phyloP scores from a whole-genome alignment of 2,888 invertebrate species.

The Azorinus chamasolen region DNA sequence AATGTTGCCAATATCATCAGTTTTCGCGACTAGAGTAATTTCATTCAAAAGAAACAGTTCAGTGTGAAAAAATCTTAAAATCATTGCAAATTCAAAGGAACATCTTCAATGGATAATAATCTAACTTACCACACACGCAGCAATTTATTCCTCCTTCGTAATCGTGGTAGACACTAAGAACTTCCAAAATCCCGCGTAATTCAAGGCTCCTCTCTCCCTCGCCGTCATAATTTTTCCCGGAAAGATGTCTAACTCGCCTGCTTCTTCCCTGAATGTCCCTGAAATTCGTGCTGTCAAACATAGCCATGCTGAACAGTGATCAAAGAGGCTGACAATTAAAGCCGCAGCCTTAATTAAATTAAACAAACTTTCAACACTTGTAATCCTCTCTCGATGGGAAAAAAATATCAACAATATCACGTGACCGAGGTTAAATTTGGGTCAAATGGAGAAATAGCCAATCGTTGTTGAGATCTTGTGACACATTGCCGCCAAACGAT shows the following conservation, averaged over 20 bases:
- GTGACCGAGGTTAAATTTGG: conserved; percentile 49
- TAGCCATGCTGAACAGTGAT: conserved; percentile 44
- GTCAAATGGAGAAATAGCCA: conserved; percentile 33
- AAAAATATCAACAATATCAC: conserved; percentile 70
- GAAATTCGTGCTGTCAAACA: conserved; percentile 54
- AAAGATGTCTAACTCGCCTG: conserved; percentile 63
- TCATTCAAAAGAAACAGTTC: no score
- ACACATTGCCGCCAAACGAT: conserved; percentile 52
- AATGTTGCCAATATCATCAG: no score
- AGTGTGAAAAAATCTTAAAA: no score
- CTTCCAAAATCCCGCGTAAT: conserved; percentile 73
- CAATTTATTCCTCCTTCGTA: conserved; percentile 83
- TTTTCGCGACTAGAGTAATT: no score
- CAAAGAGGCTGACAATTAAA: no score
- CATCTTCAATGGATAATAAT: no score
- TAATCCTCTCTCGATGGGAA: conserved; percentile 18
- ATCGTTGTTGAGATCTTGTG: conserved; percentile 26
- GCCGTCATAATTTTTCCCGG: conserved; percentile 70
- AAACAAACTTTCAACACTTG: conserved; percentile 24
- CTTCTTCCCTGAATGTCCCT: conserved; percentile 60
- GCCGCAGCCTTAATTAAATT: neutral
- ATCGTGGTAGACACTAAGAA: conserved; percentile 73
- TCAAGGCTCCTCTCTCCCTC: conserved; percentile 71
- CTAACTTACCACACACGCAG: conserved; percentile 77
- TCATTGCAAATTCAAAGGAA: no score